These are phyloP conservation scores for Tokudaia muenninki DNA, from an alignment of 2,797 vertebrate genomes.

Conservation along the genomic window DNA sequence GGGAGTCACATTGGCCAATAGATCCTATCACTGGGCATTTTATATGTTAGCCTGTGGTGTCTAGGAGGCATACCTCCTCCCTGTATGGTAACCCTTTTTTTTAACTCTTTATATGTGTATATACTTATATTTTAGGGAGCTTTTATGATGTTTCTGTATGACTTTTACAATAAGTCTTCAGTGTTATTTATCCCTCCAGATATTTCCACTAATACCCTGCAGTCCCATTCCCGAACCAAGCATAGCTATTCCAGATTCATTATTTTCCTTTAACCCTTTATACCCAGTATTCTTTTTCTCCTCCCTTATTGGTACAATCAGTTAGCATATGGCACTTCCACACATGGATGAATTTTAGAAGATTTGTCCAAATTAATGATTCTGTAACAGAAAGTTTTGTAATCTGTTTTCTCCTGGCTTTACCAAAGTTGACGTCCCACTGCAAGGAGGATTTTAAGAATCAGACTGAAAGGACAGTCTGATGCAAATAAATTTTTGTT, in stretches of 20 bases:
- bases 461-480: slow-evolving; percentile 1
- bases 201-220: no score
- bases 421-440: not conserved
- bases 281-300: no score
- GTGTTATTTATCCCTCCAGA: not conserved
- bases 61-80: not conserved
- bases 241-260: not conserved
- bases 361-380: slow-evolving; percentile 23
- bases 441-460: not conserved
- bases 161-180: not conserved
- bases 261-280: not conserved
- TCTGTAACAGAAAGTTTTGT: not conserved
- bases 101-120: not conserved
- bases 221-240: not conserved
- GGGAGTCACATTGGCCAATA: no score
- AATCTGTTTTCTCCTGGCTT: not conserved
- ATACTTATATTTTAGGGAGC: not conserved
- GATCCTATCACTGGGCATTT: not conserved
- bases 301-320: not conserved
- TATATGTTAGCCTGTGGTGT: not conserved
- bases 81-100: not conserved
- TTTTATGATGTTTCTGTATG: not conserved
- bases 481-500: not conserved
- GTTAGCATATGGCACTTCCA: no score
- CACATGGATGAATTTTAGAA: not conserved